phyloP scores from a whole-genome alignment of 2,888 invertebrate genomes.

The Athalia rosae region DNA sequence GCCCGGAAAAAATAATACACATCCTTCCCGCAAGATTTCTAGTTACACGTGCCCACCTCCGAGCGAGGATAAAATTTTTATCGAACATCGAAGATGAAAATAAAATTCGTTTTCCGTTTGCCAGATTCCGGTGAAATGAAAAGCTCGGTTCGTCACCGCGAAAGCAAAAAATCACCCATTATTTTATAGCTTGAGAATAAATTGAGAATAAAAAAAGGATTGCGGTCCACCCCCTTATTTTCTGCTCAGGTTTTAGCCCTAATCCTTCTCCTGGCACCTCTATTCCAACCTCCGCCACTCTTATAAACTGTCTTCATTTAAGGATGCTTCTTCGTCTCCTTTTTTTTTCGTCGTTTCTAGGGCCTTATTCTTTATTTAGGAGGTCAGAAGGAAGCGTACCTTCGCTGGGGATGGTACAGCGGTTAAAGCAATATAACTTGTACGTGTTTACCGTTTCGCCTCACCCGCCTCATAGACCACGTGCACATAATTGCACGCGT shows the following conservation, averaged over 20 bases:
- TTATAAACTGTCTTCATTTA: conserved; percentile 43
- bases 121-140: too few relatives aligned
- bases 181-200: too few relatives aligned
- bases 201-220: too few relatives aligned
- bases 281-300: conserved; percentile 36
- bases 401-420: conserved; percentile 22
- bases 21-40: neutral
- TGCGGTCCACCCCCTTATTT: too few relatives aligned
- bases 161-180: too few relatives aligned
- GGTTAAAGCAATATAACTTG: conserved; percentile 44
- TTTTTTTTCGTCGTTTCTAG: conserved; percentile 18
- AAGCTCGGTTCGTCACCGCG: too few relatives aligned
- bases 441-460: conserved; percentile 43
- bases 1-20: too few relatives aligned
- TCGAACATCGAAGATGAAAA: too few relatives aligned
- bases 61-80: neutral
- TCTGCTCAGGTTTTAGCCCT: conserved; percentile 2
- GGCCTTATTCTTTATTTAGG: conserved; percentile 42
- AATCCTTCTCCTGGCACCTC: conserved; percentile 30
- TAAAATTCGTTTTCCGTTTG: too few relatives aligned
- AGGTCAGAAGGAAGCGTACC: conserved; percentile 34
- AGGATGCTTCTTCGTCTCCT: conserved; percentile 18
- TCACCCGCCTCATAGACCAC: neutral
- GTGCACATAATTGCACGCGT: neutral
- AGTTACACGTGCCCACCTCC: neutral